Evolutionary conservation across 2,888 invertebrate species (phyloP), one percentile per base, ranked within the genome.

Genomic region (Callyntrura sp.): DNA sequence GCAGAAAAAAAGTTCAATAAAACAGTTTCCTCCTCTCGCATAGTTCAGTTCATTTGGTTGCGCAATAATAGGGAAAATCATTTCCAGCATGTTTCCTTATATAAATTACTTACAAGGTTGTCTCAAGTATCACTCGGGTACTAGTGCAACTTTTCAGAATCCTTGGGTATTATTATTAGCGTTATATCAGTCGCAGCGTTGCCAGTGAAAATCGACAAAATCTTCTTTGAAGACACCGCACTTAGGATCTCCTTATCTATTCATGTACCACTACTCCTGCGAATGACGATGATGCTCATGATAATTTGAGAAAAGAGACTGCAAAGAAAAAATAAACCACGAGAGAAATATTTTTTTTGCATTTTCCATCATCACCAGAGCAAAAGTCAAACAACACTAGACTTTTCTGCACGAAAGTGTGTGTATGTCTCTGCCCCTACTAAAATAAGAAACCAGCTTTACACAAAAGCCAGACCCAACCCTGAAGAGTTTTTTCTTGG

Each of bases 41-140:
- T 65, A 62, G 6, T 20, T 28, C 28, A 79, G 55, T 17, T 28
- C 65, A 68, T 68, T 70, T 14, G 28, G 60, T 28, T 81, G 43
- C 17, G 23, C 60, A 57, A 17, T 81, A 65, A 83, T 65, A 85
- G 60, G 76, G 76, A 76, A 87, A 87, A 81, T 81, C 79, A 87
- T 79, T 78, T 87, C 86, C 51, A 87, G 76, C 23, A 28, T n/a
- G n/a, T 43, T 48, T 82, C 48, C 73, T 45, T 23, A 23, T 23
- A 23, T 51, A 51, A 76, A 23, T 17, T 51, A 76, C 5, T 1
- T 20, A 14, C 17, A n/a, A 43, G 43, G n/a, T 17, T 51, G 14
- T n/a, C 48, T 76, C 25, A 23, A 23, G 76, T 60, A 78, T 55
- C 14, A 28, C 25, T 14, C 35, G 14, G 14, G 65, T 76, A 14